phyloP scores from a whole-genome alignment of 2,113 vertebrate genomes.

The Cryptotis parvus region DNA sequence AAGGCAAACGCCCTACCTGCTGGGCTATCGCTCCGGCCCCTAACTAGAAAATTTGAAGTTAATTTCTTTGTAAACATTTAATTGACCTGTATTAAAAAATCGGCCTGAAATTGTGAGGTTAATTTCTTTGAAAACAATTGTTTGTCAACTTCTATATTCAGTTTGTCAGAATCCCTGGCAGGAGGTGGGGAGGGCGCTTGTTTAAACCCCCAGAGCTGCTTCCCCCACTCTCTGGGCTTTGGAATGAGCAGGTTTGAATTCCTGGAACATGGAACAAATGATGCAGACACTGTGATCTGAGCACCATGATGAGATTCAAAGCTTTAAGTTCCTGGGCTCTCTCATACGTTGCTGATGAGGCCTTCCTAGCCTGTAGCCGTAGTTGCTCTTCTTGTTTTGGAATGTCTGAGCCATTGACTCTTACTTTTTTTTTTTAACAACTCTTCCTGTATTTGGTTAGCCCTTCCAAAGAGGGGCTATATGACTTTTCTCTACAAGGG shows the following conservation, averaged over 20 bases:
- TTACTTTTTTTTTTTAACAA: neutral
- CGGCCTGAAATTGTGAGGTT: neutral
- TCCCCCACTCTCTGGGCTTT: neutral
- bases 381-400: neutral
- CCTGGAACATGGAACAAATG: too few relatives aligned
- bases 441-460: neutral
- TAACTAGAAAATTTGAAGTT: too few relatives aligned
- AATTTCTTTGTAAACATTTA: too few relatives aligned
- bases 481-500: neutral
- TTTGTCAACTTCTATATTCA: neutral
- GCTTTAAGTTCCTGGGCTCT: neutral
- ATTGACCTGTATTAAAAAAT: neutral
- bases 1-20: too few relatives aligned
- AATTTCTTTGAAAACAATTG: constrained; percentile 19
- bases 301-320: neutral
- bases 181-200: neutral
- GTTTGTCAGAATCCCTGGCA: neutral
- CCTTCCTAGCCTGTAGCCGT: neutral
- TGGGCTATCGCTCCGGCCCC: too few relatives aligned
- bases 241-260: neutral
- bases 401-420: neutral
- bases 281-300: neutral
- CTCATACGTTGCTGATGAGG: neutral
- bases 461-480: neutral
- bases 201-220: neutral